Conservation (phyloP, 2,797 vertebrate genomes). For the Amniataba percoides region DNA sequence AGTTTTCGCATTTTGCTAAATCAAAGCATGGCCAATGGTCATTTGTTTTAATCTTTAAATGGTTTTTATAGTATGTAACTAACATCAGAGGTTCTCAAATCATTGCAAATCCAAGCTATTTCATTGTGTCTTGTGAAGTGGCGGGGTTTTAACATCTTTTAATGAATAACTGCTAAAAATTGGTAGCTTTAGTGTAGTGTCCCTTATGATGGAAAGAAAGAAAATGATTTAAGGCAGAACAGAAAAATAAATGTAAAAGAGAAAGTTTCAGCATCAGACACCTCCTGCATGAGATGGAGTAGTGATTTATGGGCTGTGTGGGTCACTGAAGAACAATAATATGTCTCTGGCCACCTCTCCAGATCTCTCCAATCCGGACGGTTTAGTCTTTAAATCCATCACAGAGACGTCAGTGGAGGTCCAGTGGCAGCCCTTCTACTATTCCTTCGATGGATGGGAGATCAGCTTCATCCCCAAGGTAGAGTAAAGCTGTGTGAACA, state of each 20-base stretch:
- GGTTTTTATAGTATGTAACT: constrained; percentile 1
- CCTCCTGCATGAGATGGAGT: constrained; percentile 39
- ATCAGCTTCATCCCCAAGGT: constrained; percentile 99
- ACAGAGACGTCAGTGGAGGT: constrained; percentile 97
- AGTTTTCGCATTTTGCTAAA: constrained; percentile 21
- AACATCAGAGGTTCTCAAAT: neutral
- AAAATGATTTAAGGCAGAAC: neutral
- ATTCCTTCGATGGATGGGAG: constrained; percentile 97
- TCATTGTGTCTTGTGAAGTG: neutral
- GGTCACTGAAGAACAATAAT: constrained; percentile 76
- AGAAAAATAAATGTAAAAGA: constrained; percentile 17
- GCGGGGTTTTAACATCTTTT: neutral
- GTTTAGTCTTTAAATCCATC: constrained; percentile 96
- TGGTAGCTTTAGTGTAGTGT: neutral
- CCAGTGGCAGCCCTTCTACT: constrained; percentile 96
- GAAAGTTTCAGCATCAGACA: constrained; percentile 25
- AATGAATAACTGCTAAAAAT: neutral
- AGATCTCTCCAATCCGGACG: constrained; percentile 95
- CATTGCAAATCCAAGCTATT: neutral
- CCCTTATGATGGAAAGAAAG: neutral
- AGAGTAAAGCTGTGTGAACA: constrained; percentile 68
- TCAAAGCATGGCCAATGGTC: constrained; percentile 6
- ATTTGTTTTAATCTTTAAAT: constrained; percentile 6
- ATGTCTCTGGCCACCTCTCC: constrained; percentile 74
- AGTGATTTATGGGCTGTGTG: constrained; percentile 75